Conservation (phyloP, 2,113 vertebrate species). For the Nesoenas mayeri region DNA sequence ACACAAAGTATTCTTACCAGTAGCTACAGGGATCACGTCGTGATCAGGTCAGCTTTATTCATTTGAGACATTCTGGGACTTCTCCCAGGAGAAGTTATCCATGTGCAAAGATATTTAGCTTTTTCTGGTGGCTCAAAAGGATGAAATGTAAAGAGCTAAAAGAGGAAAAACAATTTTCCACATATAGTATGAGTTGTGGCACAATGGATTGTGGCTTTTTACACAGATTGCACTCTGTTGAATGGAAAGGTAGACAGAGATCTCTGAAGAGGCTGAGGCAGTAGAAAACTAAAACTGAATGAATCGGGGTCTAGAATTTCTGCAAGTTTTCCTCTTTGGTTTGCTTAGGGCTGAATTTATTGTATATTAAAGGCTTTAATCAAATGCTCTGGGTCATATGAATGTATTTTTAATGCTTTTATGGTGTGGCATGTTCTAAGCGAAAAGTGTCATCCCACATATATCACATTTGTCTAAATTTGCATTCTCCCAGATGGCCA, state of each 20-base stretch:
- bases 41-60: not conserved
- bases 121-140: not conserved
- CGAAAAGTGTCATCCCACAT: conserved; percentile 43
- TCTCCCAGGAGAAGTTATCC: not conserved
- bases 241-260: not conserved
- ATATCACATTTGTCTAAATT: conserved; percentile 53
- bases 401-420: conserved; percentile 46
- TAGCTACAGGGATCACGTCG: not conserved
- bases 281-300: conserved; percentile 29
- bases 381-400: conserved; percentile 12
- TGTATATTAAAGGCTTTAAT: conserved; percentile 48
- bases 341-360: conserved; percentile 31
- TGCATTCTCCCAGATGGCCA: conserved; percentile 20
- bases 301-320: not conserved
- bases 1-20: not conserved
- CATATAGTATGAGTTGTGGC: not conserved
- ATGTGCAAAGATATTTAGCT: not conserved
- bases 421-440: conserved; percentile 50
- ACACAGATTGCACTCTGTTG: not conserved
- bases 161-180: not conserved
- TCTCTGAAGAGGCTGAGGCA: not conserved
- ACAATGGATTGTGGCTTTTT: not conserved
- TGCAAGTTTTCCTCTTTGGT: not conserved
- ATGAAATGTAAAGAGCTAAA: not conserved
- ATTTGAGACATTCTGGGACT: not conserved